A percentile compares a stretch with the other conserved stretches of the same genome.
Conservation (phyloP, 2,888 invertebrate genomes). For the Ochropleura leucogaster region DNA sequence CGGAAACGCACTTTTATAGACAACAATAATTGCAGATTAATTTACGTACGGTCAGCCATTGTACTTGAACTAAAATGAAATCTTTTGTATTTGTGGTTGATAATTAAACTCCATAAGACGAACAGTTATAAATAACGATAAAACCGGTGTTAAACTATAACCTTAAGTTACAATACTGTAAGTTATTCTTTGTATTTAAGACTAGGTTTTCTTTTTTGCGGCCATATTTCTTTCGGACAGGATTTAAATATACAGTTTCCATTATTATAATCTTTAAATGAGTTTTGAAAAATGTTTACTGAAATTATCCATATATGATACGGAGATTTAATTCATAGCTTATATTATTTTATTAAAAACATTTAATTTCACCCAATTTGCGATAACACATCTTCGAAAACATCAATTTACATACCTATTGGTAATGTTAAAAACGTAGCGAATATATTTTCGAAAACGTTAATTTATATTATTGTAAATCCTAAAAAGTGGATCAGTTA, state of each 20-base stretch:
- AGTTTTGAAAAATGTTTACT: constrained; percentile 3
- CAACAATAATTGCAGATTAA: constrained; percentile 36
- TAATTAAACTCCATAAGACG: constrained; percentile 69
- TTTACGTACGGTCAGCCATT: constrained; percentile 29
- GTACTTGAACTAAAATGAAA: constrained; percentile 25
- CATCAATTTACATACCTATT: background rate
- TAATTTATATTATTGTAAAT: background rate
- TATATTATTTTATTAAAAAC: constrained; percentile 6
- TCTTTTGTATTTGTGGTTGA: constrained; percentile 54
- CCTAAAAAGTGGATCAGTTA: background rate
- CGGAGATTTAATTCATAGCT: background rate
- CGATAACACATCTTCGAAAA: background rate
- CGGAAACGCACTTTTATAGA: constrained; percentile 26
- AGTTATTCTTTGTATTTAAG: constrained; percentile 66
- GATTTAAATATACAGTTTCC: constrained; percentile 30
- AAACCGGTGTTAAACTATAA: constrained; percentile 69
- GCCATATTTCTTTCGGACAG: constrained; percentile 35
- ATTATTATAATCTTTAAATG: constrained; percentile 30
- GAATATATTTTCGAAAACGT: background rate
- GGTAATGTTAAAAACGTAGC: too few species aligned
- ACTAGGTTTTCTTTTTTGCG: constrained; percentile 53
- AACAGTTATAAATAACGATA: constrained; percentile 64
- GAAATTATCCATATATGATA: background rate
- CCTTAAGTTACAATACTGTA: constrained; percentile 66
- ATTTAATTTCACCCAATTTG: background rate